Conservation (phyloP, 53 echinoderm and acorn worm species). For the Temnopleurus reevesii region DNA sequence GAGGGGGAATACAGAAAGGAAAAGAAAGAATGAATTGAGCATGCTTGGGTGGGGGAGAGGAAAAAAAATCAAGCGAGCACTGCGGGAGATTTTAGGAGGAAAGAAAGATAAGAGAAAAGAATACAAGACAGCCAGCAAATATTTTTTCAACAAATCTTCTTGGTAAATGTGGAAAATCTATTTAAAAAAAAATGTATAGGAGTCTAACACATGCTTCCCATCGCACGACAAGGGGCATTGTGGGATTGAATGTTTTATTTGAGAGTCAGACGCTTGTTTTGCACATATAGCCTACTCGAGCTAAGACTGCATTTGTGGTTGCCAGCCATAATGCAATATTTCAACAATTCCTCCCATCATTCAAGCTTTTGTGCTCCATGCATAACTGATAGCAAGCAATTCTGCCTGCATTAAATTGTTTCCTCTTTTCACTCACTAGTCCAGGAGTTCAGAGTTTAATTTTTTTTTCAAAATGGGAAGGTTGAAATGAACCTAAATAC, state of each 20-base stretch:
- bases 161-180: not conserved
- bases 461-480: not conserved
- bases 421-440: conserved; percentile 33
- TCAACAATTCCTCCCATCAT: conserved; percentile 31
- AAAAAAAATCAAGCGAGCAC: too few relatives aligned
- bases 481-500: not conserved
- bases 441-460: not conserved
- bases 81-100: too few relatives aligned
- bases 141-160: not conserved
- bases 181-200: conserved; percentile 3
- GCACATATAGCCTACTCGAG: conserved; percentile 11
- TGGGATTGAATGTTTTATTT: not conserved
- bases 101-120: too few relatives aligned
- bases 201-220: not conserved
- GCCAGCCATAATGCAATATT: conserved; percentile 42
- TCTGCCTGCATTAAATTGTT: conserved; percentile 9
- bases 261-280: conserved; percentile 34
- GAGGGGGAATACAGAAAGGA: too few relatives aligned
- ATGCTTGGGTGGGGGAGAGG: too few relatives aligned
- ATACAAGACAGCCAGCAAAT: too few relatives aligned
- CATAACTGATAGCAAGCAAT: conserved; percentile 1
- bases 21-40: too few relatives aligned
- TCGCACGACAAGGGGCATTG: not conserved
- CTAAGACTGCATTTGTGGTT: not conserved
- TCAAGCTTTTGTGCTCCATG: not conserved